phyloP scores from a whole-genome alignment of 2,113 vertebrate genomes.

The Centropristis striata region DNA sequence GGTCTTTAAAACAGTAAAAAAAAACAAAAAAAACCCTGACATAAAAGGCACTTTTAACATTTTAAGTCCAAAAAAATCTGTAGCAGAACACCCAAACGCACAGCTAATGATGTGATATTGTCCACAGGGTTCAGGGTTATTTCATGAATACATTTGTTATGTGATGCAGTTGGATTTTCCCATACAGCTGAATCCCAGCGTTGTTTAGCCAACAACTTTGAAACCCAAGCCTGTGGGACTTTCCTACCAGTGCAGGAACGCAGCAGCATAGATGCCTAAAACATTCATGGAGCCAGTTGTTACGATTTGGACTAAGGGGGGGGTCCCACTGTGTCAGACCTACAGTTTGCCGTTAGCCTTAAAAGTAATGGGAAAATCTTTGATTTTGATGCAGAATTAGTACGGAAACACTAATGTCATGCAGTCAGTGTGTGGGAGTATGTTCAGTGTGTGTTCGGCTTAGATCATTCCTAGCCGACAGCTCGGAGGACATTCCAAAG shows the following conservation, averaged over 20 bases:
- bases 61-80: too few relatives aligned
- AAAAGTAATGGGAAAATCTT: not conserved
- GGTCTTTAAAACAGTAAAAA: not conserved
- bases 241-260: not conserved
- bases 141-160: not conserved
- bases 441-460: slow-evolving; percentile 34
- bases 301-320: not conserved
- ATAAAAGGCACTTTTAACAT: too few relatives aligned
- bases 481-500: slow-evolving; percentile 74
- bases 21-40: too few relatives aligned
- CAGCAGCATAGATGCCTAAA: not conserved
- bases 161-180: not conserved
- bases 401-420: slow-evolving; percentile 17
- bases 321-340: not conserved
- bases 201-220: not conserved
- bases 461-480: slow-evolving; percentile 49
- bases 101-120: not conserved
- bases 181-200: not conserved
- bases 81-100: too few relatives aligned
- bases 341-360: not conserved
- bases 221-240: slow-evolving; percentile 15
- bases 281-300: not conserved
- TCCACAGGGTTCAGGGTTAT: not conserved
- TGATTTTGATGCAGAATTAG: not conserved
- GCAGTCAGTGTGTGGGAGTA: slow-evolving; percentile 47